phyloP scores from a whole-genome alignment of 2,113 vertebrate species.

The Brienomyrus brachyistius region DNA sequence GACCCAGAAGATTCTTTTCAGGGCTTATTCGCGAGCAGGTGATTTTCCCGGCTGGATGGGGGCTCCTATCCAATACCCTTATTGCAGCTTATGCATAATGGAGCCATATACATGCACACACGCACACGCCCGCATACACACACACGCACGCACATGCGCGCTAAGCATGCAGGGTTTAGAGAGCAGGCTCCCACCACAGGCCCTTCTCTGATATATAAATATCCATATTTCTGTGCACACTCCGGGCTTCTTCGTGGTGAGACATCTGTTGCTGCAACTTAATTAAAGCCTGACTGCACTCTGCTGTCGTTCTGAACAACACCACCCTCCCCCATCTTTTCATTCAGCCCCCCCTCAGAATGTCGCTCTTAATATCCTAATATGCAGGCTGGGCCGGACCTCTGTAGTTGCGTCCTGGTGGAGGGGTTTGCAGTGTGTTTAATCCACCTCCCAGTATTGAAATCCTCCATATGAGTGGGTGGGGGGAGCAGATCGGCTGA shows the following conservation, averaged over 20 bases:
- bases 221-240: background rate
- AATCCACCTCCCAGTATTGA: background rate
- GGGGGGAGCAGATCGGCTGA: background rate
- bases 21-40: background rate
- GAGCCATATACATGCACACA: background rate
- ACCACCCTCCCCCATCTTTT: background rate
- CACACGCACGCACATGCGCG: background rate
- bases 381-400: background rate
- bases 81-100: background rate
- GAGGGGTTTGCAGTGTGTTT: background rate
- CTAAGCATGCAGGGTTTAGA: background rate
- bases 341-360: background rate
- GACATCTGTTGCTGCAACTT: constrained; percentile 21
- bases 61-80: background rate
- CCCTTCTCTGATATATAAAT: background rate
- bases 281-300: constrained; percentile 12
- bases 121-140: background rate
- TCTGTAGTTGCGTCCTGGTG: constrained; percentile 24
- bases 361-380: background rate
- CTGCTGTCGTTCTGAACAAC: background rate
- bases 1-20: background rate
- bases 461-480: background rate
- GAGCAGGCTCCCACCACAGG: background rate
- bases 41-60: background rate
- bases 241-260: constrained; percentile 10